Evolutionary conservation across 2,113 vertebrate genomes (phyloP).

Genomic region (Mustelus asterias): DNA sequence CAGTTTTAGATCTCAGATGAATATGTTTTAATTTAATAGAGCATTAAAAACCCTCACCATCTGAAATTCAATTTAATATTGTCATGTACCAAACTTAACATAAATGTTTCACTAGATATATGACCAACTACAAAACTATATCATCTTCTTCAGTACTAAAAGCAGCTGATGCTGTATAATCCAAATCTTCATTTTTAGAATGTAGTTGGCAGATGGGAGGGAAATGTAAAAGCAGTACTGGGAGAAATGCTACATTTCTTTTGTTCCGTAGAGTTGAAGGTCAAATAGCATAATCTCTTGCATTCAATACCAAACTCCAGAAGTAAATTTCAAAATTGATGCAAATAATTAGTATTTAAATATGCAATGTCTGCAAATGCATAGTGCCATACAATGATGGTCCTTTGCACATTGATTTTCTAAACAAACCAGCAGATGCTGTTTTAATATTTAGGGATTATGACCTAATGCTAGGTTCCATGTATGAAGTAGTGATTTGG

Average conservation of each 20-base stretch:
- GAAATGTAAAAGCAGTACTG: not conserved
- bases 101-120: not conserved
- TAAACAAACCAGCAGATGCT: not conserved
- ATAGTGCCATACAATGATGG: not conserved
- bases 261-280: not conserved
- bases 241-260: not conserved
- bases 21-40: not conserved
- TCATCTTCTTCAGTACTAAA: conserved; percentile 3
- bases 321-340: not conserved
- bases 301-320: not conserved
- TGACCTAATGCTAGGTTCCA: not conserved
- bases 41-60: not conserved
- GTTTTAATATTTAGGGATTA: not conserved
- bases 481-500: not conserved
- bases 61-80: not conserved
- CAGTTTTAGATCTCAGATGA: not conserved
- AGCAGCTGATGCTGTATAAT: not conserved
- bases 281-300: not conserved
- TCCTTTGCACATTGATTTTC: not conserved
- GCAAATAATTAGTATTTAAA: not conserved
- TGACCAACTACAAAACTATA: conserved; percentile 15
- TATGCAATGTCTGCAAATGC: not conserved
- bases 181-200: not conserved
- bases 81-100: not conserved
- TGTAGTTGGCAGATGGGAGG: not conserved